Evolutionary conservation across 1,140 invertebrate genomes (phyloP), one percentile per base, ranked within the genome.

Genomic region (Lasioglossum albipes): DNA sequence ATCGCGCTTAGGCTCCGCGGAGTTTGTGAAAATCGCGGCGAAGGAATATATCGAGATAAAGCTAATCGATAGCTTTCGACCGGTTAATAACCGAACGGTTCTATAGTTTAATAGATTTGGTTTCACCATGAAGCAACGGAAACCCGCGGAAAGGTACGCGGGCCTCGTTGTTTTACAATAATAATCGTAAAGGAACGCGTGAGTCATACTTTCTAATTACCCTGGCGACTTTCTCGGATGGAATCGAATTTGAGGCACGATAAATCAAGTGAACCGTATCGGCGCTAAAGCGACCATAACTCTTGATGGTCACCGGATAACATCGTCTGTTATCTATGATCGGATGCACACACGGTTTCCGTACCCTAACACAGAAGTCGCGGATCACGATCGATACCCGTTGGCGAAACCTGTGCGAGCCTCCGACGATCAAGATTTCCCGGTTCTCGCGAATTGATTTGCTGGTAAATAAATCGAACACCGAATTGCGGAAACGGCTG

Each of bases 401-500:
- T 10, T 18, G 22, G 27, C 18, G 27, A 68, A 81, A 45, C 20
- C 2, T 6, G 62, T 27, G 27, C 62, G 54, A 42, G 12, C 31
- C 41, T 22, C 10, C 0, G 12, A 22, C 18, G 42, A 77, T 77
- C 69, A 16, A 79, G 70, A 79, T 73, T 45, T 57, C 61, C 61
- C 69, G 61, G 76, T 72, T 79, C 45, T 62, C 45, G n/a, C n/a
- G 61, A 65, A 73, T 73, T 79, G 12, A 79, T 54, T 62, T 22
- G n/a, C 68, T 27, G 22, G 69, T 57, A 65, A 71, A 78, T 79
- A 72, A 79, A 79, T 72, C 31, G 31, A 16, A 41, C 31, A 22
- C 7, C 6, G 20, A 57, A 79, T 73, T 73, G 61, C 45, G 69
- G 61, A 79, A 79, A 31, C 16, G 18, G 18, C 16, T 42, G 18